A percentile compares a stretch with the other conserved stretches of the same genome.
Conservation (phyloP, 1,140 invertebrate species). For the Globodera rostochiensis region DNA sequence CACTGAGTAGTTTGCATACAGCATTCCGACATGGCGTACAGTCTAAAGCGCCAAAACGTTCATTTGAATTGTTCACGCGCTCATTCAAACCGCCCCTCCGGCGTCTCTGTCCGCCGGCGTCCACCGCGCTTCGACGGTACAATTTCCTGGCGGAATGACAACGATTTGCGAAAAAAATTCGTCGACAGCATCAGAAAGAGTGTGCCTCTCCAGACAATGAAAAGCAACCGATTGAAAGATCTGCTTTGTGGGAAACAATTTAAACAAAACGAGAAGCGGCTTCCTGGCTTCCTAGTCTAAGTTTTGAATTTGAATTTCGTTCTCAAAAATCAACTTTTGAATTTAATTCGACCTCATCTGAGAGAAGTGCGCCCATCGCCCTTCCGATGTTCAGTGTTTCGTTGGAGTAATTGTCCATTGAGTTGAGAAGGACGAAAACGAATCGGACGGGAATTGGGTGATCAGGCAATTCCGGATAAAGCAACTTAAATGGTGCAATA, state of each 20-base stretch:
- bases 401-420: conserved; percentile 47
- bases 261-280: neutral
- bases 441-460: conserved; percentile 50
- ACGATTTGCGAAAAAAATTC: conserved; percentile 59
- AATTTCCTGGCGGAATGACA: conserved; percentile 67
- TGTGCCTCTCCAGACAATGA: conserved; percentile 55
- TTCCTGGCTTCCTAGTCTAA: too few species aligned
- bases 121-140: conserved; percentile 63
- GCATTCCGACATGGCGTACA: conserved; percentile 43
- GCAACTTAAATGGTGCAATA: conserved; percentile 34
- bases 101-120: conserved; percentile 41
- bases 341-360: conserved; percentile 41
- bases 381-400: conserved; percentile 48
- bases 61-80: neutral
- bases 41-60: conserved; percentile 7
- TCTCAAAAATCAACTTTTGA: too few species aligned
- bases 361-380: conserved; percentile 48
- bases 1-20: conserved; percentile 32
- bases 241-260: conserved; percentile 37
- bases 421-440: conserved; percentile 44
- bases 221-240: conserved; percentile 67
- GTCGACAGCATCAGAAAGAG: conserved; percentile 57
- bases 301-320: too few species aligned
- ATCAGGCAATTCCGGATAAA: conserved; percentile 51
- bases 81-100: conserved; percentile 14